phyloP scores from a whole-genome alignment of 2,888 invertebrate genomes.

The Drosophila suboccidentalis region DNA sequence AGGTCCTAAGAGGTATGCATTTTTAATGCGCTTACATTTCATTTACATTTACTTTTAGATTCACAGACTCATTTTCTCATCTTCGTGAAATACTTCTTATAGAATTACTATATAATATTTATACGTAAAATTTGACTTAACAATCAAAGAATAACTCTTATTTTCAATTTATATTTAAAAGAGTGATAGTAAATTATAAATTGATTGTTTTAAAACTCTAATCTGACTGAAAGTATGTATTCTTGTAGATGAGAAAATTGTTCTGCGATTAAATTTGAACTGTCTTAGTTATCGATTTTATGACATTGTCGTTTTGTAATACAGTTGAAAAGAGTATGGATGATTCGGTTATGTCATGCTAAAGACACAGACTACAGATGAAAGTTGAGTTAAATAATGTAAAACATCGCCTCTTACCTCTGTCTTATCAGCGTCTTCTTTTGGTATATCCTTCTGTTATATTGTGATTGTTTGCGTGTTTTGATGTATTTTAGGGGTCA shows the following conservation, averaged over 20 bases:
- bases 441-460: constrained; percentile 45
- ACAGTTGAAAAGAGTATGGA: neutral
- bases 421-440: constrained; percentile 12
- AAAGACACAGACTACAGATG: neutral
- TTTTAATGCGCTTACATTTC: constrained; percentile 17
- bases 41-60: neutral
- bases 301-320: neutral
- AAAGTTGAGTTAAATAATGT: neutral
- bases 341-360: neutral
- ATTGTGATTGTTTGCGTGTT: neutral
- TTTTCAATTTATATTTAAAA: too few relatives aligned
- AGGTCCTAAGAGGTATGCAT: constrained; percentile 62
- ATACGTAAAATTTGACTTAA: too few relatives aligned
- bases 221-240: neutral
- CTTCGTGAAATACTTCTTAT: neutral
- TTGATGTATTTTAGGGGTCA: neutral
- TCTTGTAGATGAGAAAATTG: neutral
- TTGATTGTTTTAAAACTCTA: too few relatives aligned
- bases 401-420: constrained; percentile 48
- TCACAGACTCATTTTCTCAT: constrained; percentile 1
- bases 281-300: too few relatives aligned
- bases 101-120: too few relatives aligned
- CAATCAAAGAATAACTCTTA: too few relatives aligned
- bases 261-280: too few relatives aligned
- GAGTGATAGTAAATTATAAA: too few relatives aligned